These are phyloP conservation scores for Chauna torquata DNA, from an alignment of 2,113 vertebrate species.

Conservation along the genomic window DNA sequence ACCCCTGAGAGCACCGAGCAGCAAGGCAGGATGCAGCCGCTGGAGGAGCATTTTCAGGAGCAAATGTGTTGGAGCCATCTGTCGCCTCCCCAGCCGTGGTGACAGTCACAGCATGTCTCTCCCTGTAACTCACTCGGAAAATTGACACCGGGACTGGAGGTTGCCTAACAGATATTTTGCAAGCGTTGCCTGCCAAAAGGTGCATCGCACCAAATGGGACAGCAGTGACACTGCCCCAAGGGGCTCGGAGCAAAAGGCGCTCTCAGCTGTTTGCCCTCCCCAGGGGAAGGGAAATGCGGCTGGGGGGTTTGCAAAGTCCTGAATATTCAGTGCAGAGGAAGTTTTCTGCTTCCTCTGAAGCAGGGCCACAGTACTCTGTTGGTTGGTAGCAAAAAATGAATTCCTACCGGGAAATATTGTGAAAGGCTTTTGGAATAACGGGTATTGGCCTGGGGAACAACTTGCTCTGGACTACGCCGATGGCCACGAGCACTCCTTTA, in stretches of 20 bases:
- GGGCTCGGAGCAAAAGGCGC: not conserved
- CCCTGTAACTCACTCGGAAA: not conserved
- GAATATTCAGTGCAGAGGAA: not conserved
- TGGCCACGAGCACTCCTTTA: not conserved
- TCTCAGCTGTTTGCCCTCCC: not conserved
- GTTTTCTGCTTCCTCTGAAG: not conserved
- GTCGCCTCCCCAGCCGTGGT: not conserved
- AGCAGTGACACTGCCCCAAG: not conserved
- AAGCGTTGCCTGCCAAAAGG: not conserved
- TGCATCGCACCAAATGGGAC: not conserved
- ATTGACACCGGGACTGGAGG: not conserved
- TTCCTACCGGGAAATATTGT: rapidly evolving
- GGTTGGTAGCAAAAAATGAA: not conserved
- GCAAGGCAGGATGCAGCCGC: not conserved
- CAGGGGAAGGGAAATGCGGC: not conserved
- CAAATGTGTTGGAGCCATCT: constrained; percentile 43
- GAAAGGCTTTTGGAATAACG: not conserved
- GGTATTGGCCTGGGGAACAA: not conserved
- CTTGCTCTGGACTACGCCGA: not conserved
- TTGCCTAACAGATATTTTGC: not conserved
- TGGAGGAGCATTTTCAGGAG: not conserved
- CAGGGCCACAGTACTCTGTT: not conserved
- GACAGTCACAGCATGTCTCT: not conserved
- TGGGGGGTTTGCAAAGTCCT: not conserved
- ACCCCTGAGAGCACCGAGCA: not conserved